These are phyloP conservation scores for Excalfactoria chinensis DNA, from an alignment of 2,113 vertebrate species.

Conservation along the genomic window DNA sequence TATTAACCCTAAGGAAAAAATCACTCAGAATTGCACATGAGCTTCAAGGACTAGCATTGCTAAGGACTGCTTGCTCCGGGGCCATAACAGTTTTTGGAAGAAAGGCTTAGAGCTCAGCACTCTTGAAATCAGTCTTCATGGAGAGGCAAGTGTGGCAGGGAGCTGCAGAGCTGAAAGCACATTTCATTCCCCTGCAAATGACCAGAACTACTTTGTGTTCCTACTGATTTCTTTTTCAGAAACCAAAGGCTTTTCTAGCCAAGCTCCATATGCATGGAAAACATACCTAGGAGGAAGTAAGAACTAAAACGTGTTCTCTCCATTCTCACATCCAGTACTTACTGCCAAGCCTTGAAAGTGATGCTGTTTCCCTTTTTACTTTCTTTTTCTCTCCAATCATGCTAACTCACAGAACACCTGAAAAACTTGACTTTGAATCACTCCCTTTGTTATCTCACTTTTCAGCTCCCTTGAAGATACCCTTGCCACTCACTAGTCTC, in stretches of 20 bases:
- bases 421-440: not conserved
- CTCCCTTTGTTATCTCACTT: not conserved
- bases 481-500: not conserved
- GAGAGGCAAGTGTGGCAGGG: not conserved
- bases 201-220: not conserved
- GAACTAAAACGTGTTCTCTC: not conserved
- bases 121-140: not conserved
- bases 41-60: not conserved
- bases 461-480: not conserved
- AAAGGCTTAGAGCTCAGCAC: not conserved
- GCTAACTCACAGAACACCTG: not conserved
- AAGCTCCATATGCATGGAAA: not conserved
- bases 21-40: not conserved
- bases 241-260: not conserved
- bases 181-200: not conserved
- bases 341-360: not conserved
- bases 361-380: not conserved
- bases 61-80: not conserved
- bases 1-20: not conserved
- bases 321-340: not conserved
- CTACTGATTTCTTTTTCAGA: not conserved
- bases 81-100: not conserved
- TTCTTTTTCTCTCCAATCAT: not conserved
- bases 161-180: not conserved
- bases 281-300: not conserved